A percentile compares a stretch with the other conserved stretches of the same genome.
Conservation (phyloP, 2,113 vertebrate species). For the Tupaia chinensis region DNA sequence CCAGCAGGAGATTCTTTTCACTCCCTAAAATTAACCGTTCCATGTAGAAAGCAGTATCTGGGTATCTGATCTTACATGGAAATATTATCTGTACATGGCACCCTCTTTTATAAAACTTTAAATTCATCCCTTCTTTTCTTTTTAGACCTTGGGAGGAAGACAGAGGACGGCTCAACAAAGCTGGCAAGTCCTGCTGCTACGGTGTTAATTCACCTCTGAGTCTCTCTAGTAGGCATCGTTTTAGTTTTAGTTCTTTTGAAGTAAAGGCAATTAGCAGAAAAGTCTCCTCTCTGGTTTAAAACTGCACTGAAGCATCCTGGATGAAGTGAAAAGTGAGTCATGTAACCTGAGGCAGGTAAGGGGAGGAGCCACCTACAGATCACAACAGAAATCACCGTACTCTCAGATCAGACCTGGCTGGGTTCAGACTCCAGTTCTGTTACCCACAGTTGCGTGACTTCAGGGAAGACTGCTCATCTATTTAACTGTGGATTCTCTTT, state of each 20-base stretch:
- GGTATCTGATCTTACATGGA: not conserved
- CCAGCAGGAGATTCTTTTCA: constrained; percentile 12
- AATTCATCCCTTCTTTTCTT: not conserved
- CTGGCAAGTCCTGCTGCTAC: not conserved
- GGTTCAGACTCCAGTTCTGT: not conserved
- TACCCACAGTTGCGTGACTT: not conserved
- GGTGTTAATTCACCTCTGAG: not conserved
- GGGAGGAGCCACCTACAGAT: not conserved
- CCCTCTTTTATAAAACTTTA: not conserved
- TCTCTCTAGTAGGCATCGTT: not conserved
- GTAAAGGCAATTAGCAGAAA: constrained; percentile 29
- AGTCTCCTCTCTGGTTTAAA: constrained; percentile 5
- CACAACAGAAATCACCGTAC: not conserved
- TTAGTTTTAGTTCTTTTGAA: not conserved
- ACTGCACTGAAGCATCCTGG: not conserved
- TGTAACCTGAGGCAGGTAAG: not conserved
- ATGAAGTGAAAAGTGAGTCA: not conserved
- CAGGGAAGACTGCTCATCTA: not conserved
- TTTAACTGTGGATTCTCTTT: not conserved
- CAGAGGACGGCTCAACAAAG: not conserved
- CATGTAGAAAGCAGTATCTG: not conserved
- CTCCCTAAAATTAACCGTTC: constrained; percentile 37
- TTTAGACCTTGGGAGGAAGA: not conserved
- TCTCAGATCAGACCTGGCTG: not conserved
- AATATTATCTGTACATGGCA: constrained; percentile 2